Evolutionary conservation across 2,888 invertebrate genomes (phyloP), one percentile per base, ranked within the genome.

Genomic region (Sabatieria punctata): DNA sequence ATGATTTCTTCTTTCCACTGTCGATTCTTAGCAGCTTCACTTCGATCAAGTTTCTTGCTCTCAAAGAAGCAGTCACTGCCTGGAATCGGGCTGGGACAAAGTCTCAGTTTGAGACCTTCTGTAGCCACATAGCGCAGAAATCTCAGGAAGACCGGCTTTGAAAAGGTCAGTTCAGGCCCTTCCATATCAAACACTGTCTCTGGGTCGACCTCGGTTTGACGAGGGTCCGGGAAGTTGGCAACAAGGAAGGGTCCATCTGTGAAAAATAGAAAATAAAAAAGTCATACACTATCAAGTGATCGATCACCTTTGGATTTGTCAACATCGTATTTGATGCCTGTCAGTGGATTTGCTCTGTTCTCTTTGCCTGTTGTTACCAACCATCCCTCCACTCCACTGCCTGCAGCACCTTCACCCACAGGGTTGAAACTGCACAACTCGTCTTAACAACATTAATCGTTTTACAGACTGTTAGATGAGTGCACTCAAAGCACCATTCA

Each of bases 121-220:
- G 45, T 45, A 26, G 45, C 45, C 39, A 39, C 8, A 21, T 39
- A 45, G 4, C 45, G 36, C 22, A 25, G 19, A 18, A 45, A 39
- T 8, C 19, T 11, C 4, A 45, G 27, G 18, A 22, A 37, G 24
- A 21, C 19, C 2, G 39, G 23, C 6, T 24, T 15, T 2, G 2
- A 15, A 21, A 45, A 45, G 15, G 13, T 6, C 21, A 45, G 22
- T 21, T 39, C 27, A 19, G 45, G 39, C 13, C 38, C 21, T 27
- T 45, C 45, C 27, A 45, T 19, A 2, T 39, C 39, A 19, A 39
- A 38, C 8, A 21, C 26, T 15, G 39, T 15, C 2, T 24, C 26
- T 11, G 13, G 27, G 8, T 39, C 37, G 15, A 38, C 19, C 2
- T 23, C 24, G 8, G 38, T 30, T 24, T 45, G 25, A 18, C n/a